Evolutionary conservation across 2,888 invertebrate species (phyloP).

Genomic region (Cloeon dipterum): DNA sequence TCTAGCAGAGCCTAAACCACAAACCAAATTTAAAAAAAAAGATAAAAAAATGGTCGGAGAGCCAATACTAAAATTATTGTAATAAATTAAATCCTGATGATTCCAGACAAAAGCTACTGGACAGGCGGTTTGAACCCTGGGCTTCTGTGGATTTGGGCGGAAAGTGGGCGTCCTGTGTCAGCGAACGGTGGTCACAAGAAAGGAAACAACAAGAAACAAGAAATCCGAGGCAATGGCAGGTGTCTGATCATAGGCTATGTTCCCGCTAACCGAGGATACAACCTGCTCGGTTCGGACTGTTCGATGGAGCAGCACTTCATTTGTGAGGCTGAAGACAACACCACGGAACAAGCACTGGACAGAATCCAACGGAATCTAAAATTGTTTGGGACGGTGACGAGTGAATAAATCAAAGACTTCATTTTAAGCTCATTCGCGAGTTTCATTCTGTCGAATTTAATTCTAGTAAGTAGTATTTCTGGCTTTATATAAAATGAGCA

Average conservation of each 20-base stretch:
- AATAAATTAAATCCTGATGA: no score
- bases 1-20: no score
- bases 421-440: no score
- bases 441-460: no score
- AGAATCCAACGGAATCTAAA: neutral
- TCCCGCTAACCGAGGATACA: neutral
- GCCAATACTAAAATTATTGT: no score
- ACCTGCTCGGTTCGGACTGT: neutral
- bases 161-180: slow-evolving; percentile 47
- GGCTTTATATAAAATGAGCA: no score
- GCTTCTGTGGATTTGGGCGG: slow-evolving; percentile 69
- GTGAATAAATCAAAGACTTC: no score
- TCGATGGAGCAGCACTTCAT: neutral
- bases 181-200: slow-evolving; percentile 6
- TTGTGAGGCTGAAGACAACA: neutral
- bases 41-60: no score
- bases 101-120: slow-evolving; percentile 48
- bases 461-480: no score
- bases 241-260: neutral
- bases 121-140: slow-evolving; percentile 69
- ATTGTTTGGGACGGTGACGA: neutral
- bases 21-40: no score
- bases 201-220: neutral
- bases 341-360: neutral
- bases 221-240: neutral